A percentile compares a stretch with the other conserved stretches of the same genome.
Evolutionary conservation across 2,113 vertebrate species (phyloP).

Genomic region (Pseudonaja textilis): DNA sequence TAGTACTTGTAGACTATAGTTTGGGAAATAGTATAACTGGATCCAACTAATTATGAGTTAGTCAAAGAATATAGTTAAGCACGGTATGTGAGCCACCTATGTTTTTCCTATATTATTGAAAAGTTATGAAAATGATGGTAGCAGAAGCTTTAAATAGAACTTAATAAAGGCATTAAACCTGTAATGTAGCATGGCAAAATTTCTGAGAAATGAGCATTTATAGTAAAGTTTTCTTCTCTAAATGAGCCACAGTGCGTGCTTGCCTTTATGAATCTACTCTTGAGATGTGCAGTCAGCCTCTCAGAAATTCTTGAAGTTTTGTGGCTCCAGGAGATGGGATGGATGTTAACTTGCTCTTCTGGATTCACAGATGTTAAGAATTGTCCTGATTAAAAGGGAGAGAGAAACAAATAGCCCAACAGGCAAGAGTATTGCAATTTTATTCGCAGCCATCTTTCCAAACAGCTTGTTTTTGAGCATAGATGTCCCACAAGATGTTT

Average conservation of each 20-base stretch:
- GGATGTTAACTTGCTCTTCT: neutral
- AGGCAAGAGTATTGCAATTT: neutral
- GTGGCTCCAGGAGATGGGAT: neutral
- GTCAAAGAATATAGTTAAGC: neutral
- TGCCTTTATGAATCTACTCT: neutral
- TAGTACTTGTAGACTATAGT: neutral
- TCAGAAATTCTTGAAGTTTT: neutral
- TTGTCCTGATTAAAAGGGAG: neutral
- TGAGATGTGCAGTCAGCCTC: neutral
- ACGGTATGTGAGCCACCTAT: neutral
- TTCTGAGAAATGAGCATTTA: neutral
- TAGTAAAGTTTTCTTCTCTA: neutral
- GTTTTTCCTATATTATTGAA: neutral
- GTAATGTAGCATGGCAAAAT: neutral
- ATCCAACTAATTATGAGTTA: neutral
- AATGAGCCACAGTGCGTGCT: neutral
- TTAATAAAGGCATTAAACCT: constrained; percentile 35
- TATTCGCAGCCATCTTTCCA: neutral
- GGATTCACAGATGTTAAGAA: neutral
- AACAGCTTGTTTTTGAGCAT: neutral
- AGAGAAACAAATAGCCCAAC: neutral
- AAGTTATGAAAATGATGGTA: neutral
- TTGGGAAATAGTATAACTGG: neutral
- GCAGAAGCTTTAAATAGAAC: constrained; percentile 53
- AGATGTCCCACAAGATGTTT: neutral